Evolutionary conservation across 1,140 invertebrate species (phyloP).

Genomic region (Hirudo medicinalis): DNA sequence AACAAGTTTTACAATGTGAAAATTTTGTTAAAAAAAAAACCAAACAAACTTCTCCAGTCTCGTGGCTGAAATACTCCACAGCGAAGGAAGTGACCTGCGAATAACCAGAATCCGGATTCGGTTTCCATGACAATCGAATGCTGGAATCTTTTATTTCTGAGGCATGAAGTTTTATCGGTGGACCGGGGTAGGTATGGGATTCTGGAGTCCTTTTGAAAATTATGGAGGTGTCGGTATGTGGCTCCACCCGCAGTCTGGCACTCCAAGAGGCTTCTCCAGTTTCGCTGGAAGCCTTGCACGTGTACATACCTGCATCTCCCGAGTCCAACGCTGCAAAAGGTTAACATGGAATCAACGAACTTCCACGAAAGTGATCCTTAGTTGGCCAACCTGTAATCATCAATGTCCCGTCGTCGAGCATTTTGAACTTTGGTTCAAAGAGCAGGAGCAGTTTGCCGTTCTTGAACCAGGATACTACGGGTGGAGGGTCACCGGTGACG

Average conservation of each 20-base stretch:
- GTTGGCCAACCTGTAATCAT: slow-evolving; percentile 59
- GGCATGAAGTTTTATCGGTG: slow-evolving; percentile 60
- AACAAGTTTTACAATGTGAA: background rate
- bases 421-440: slow-evolving; percentile 46
- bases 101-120: slow-evolving; percentile 54
- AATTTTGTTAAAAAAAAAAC: background rate
- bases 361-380: background rate
- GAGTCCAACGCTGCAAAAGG: slow-evolving; percentile 53
- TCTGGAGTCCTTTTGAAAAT: slow-evolving; percentile 63
- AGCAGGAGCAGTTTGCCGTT: slow-evolving; percentile 51
- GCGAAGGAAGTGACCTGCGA: slow-evolving; percentile 65
- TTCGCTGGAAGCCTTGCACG: slow-evolving; percentile 64
- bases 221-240: slow-evolving; percentile 61
- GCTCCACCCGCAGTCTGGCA: slow-evolving; percentile 55
- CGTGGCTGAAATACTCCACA: slow-evolving; percentile 65
- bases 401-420: slow-evolving; percentile 57
- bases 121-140: slow-evolving; percentile 63
- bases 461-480: slow-evolving; percentile 67
- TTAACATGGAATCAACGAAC: background rate
- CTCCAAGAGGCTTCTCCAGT: slow-evolving; percentile 73
- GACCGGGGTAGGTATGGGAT: slow-evolving; percentile 59
- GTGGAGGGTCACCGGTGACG: slow-evolving; percentile 52
- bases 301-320: slow-evolving; percentile 42
- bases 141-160: slow-evolving; percentile 63
- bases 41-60: slow-evolving; percentile 31